These are phyloP conservation scores for Lasioglossum calceatum DNA, from an alignment of 2,888 invertebrate genomes.

Conservation along the genomic window DNA sequence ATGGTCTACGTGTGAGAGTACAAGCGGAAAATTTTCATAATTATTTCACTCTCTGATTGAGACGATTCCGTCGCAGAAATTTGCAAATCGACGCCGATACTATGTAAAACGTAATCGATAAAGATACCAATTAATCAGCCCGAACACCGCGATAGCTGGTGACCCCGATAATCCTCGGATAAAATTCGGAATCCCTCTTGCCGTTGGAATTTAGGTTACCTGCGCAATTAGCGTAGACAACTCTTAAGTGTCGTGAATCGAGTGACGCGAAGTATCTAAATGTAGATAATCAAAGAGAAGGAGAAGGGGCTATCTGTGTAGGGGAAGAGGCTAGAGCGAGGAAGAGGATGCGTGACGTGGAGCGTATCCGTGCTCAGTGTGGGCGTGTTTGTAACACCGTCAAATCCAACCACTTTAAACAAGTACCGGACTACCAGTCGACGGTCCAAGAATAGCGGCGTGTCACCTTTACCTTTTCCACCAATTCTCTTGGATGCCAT, in stretches of 20 bases:
- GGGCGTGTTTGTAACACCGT: constrained; percentile 46
- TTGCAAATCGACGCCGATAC: background rate
- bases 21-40: background rate
- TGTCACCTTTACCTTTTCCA: constrained; percentile 69
- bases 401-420: constrained; percentile 62
- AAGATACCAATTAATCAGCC: background rate
- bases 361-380: constrained; percentile 39
- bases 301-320: background rate
- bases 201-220: constrained; percentile 50
- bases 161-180: background rate
- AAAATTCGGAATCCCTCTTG: constrained; percentile 30
- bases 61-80: background rate
- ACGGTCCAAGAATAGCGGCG: constrained; percentile 69
- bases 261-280: constrained; percentile 57
- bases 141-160: background rate
- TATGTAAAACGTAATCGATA: background rate
- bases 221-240: constrained; percentile 57
- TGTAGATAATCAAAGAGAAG: constrained; percentile 39
- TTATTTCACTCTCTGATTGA: background rate
- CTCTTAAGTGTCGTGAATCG: constrained; percentile 53
- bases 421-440: constrained; percentile 54
- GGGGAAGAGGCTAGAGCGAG: background rate
- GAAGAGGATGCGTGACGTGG: constrained; percentile 15
- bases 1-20: too few relatives aligned
- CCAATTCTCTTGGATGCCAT: constrained; percentile 34